Base-by-base conservation (phyloP, 1,140 invertebrate genomes). In the Sminthurinus signatus region DNA sequence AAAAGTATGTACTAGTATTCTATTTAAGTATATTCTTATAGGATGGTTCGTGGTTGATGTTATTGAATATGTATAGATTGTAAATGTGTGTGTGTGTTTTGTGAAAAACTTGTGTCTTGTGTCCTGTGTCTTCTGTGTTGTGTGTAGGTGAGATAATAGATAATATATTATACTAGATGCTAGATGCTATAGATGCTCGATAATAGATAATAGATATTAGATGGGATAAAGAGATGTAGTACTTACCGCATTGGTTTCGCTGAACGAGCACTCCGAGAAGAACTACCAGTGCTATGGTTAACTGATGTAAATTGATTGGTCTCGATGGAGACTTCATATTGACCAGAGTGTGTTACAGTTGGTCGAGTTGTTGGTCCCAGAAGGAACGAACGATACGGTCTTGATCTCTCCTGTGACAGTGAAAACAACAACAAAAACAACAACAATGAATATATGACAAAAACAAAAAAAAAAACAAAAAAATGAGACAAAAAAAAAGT, bases 181-280 rank as follows among this genome's bases (percentile, higher is more conserved):
- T 5, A 52, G 23, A 25, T 52, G 50, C 25, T 14, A 29, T 52
- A 52, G 8, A 52, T 52, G 23, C n/a, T n/a, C n/a, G n/a, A n/a
- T n/a, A n/a, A n/a, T n/a, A n/a, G n/a, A n/a, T n/a, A n/a, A n/a
- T n/a, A n/a, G n/a, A n/a, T n/a, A n/a, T n/a, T n/a, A n/a, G 28
- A 14, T 52, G 25, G 3, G 50, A 52, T 52, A 52, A 52, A 52
- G 50, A 52, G 50, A 52, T 25, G 21, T 28, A 52, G n/a, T n/a
- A 63, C 62, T 64, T 36, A 64, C 62, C 62, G 27, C 62, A 58
- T 64, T 46, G 43, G 62, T 64, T 64, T 44, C 62, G 55, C 54
- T 64, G 32, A 25, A 64, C 62, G 44, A 64, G 46, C 43, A 29
- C 32, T 42, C 54, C 62, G 29, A 64, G 44, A 15, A 64, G 54